phyloP scores from a whole-genome alignment of 2,888 invertebrate species.

The Cryptocephalus primarius region DNA sequence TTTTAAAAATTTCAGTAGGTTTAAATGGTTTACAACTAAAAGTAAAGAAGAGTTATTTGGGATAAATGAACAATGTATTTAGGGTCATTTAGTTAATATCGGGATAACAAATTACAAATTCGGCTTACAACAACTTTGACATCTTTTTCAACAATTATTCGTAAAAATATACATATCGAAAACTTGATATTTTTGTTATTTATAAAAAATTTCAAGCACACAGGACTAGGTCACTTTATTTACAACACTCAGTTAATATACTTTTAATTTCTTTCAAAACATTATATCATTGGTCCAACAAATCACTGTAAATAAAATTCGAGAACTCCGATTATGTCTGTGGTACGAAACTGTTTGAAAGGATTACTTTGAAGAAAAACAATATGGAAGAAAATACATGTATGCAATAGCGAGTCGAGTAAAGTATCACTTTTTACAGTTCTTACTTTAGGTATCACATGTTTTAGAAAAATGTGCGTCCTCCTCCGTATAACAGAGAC shows the following conservation, averaged over 20 bases:
- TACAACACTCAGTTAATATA: constrained; percentile 12
- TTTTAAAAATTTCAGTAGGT: no score
- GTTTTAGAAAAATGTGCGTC: constrained; percentile 1
- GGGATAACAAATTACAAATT: constrained; percentile 20
- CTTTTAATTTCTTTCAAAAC: constrained; percentile 14
- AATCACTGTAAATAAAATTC: constrained; percentile 23
- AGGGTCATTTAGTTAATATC: not conserved
- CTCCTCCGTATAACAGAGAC: no score
- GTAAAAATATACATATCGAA: constrained; percentile 19
- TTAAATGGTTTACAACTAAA: no score
- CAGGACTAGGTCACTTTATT: constrained; percentile 24
- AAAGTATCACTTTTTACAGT: no score
- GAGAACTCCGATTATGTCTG: constrained; percentile 7
- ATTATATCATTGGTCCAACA: constrained; percentile 28
- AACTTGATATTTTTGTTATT: constrained; percentile 15
- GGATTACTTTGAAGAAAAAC: no score
- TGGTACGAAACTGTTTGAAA: no score
- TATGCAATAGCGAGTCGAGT: no score
- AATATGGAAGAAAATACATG: no score
- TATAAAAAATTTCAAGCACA: constrained; percentile 17
- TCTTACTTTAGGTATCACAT: constrained; percentile 1
- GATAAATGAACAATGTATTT: no score
- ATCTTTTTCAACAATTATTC: constrained; percentile 19
- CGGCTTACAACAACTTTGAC: constrained; percentile 13
- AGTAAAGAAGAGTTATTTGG: no score